Conservation (phyloP, 2,797 vertebrate species). For the Mallotus villosus region DNA sequence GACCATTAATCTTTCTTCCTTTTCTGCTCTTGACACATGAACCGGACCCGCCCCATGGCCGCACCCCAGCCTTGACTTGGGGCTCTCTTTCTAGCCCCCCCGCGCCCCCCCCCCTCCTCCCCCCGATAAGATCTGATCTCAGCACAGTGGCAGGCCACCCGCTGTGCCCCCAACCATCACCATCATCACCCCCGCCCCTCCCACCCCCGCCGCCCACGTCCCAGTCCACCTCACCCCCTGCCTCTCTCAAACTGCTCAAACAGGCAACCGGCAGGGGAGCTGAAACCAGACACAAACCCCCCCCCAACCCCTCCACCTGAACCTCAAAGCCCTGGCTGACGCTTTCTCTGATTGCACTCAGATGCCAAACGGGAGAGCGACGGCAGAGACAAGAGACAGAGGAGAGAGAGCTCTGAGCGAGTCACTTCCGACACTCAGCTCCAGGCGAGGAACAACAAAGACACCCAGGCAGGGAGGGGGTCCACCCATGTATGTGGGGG, state of each 20-base stretch:
- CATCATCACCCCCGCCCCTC: conserved; percentile 26
- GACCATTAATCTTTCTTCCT: conserved; percentile 76
- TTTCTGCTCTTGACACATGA: conserved; percentile 73
- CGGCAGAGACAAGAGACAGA: conserved; percentile 21
- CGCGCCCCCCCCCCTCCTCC: no score
- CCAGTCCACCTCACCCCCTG: conserved; percentile 24
- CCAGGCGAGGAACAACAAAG: conserved; percentile 54
- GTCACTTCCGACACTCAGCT: conserved; percentile 52
- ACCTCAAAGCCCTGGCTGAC: conserved; percentile 48
- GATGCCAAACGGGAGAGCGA: conserved; percentile 58
- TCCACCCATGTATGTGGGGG: conserved; percentile 37
- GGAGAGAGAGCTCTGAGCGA: conserved; percentile 47
- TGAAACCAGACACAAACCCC: conserved; percentile 61
- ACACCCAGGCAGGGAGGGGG: conserved; percentile 55
- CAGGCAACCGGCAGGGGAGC: conserved; percentile 67
- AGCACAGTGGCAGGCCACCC: conserved; percentile 48
- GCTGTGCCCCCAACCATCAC: conserved; percentile 42
- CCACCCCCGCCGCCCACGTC: conserved; percentile 19
- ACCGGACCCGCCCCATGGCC: conserved; percentile 62
- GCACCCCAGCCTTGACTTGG: conserved; percentile 48
- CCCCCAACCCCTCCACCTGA: conserved; percentile 22
- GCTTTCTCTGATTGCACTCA: conserved; percentile 74
- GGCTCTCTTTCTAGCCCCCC: conserved; percentile 49
- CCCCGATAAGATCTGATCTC: conserved; percentile 68
- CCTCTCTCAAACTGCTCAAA: conserved; percentile 46